These are phyloP conservation scores for Cerastoderma edule DNA, from an alignment of 2,888 invertebrate genomes.

Conservation along the genomic window DNA sequence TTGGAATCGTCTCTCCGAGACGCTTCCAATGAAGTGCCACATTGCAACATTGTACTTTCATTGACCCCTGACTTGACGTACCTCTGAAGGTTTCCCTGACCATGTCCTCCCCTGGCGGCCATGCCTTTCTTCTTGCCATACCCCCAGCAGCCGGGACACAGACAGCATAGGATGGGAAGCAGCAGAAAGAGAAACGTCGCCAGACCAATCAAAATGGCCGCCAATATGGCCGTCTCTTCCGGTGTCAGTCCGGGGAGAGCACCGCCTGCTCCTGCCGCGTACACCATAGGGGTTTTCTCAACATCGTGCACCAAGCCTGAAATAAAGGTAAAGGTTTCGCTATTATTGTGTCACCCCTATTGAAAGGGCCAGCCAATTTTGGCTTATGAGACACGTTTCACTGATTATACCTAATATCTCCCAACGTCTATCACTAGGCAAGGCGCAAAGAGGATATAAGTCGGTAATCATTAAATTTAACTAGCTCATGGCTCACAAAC, in stretches of 20 bases:
- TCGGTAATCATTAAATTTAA: no score
- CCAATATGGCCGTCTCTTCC: constrained; percentile 68
- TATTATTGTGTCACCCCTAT: no score
- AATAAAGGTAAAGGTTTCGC: not conserved
- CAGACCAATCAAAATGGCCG: constrained; percentile 64
- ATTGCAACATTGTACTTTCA: no score
- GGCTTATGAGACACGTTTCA: no score
- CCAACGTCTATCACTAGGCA: no score
- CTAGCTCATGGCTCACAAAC: no score
- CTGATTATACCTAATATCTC: no score
- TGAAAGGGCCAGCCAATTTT: no score
- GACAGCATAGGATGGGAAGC: constrained; percentile 65
- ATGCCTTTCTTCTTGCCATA: constrained; percentile 42
- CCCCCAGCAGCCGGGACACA: constrained; percentile 60
- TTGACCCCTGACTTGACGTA: constrained; percentile 21
- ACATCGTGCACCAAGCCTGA: constrained; percentile 55
- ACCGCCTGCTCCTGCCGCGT: constrained; percentile 45
- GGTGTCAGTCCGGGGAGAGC: constrained; percentile 62
- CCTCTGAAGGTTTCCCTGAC: constrained; percentile 49
- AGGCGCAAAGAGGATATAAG: no score
- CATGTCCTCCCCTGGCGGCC: constrained; percentile 44
- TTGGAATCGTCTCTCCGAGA: no score
- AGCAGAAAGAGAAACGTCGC: constrained; percentile 65
- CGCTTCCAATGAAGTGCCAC: no score
- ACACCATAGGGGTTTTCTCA: constrained; percentile 29